Evolutionary conservation across 2,888 invertebrate genomes (phyloP), one percentile per base, ranked within the genome.

Genomic region (Heterodera filipjevi): DNA sequence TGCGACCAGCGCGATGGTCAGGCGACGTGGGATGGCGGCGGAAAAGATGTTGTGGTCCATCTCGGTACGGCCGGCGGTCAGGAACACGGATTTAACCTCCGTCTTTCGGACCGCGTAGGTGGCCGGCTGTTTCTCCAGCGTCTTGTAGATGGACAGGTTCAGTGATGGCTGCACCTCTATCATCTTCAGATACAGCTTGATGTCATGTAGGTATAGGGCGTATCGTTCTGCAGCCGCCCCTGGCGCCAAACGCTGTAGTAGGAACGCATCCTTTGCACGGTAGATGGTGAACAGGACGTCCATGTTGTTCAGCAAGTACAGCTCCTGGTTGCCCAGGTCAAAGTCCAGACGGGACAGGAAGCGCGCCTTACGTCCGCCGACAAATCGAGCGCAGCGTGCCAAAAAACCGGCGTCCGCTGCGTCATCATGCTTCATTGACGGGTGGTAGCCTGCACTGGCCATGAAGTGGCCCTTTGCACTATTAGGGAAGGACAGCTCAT

Each of bases 1-100:
- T 10, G 53, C n/a, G 10, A 79, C 76, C 19, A 82, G 35, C 5
- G 77, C 81, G 22, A 81, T 33, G 6, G 71, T 73, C 6, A 81
- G 27, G 10, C 82, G 76, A 0, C 81, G 78, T 3, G 81, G 81
- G 19, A 81, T 73, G n/a, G 77, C 73, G 44, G 75, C 75, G 2
- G 71, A 77, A n/a, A 81, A 81, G 0, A 79, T 59, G 30, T 66
- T 77, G 6, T 81, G 64, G 33, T 64, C 80, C 27, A 80, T n/a
- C 44, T 80, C 80, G n/a, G 77, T 46, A 16, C 81, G 74, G 10
- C 81, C 80, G 22, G 76, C 77, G 16, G 46, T 53, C 46, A 80
- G 33, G 49, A 66, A 80, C 19, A 27, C 27, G 8, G 78, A 81
- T 19, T 74, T 53, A 14, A 81, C 81, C 70, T 80, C 80, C 2